phyloP scores from a whole-genome alignment of 2,113 vertebrate genomes.

The Anguilla rostrata region DNA sequence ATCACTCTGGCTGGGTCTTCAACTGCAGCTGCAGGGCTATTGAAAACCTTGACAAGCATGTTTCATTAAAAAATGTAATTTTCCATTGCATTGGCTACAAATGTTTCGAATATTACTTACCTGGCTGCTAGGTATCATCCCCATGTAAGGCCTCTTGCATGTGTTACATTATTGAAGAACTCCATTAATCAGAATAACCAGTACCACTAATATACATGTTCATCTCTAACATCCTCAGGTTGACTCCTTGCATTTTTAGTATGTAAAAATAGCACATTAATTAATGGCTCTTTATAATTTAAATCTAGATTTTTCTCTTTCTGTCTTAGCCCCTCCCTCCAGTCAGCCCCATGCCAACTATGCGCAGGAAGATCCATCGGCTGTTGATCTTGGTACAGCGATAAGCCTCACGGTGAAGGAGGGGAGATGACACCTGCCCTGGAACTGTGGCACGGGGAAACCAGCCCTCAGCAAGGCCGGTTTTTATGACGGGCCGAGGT shows the following conservation, averaged over 20 bases:
- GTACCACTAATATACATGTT: background rate
- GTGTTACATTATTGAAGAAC: background rate
- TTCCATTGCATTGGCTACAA: background rate
- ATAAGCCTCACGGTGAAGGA: background rate
- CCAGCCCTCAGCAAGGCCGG: background rate
- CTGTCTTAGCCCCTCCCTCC: background rate
- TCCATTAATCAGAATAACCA: background rate
- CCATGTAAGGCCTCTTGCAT: background rate
- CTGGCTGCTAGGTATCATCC: background rate
- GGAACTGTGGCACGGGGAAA: background rate
- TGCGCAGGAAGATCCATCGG: background rate
- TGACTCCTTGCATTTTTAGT: background rate
- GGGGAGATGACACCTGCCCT: background rate
- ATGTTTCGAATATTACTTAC: background rate
- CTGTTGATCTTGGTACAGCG: background rate
- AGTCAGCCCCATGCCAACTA: background rate
- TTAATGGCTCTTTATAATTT: background rate
- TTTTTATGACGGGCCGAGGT: background rate
- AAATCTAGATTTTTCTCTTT: background rate
- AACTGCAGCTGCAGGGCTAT: background rate
- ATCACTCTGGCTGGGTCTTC: background rate
- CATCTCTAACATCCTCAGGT: background rate
- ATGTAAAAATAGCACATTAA: constrained; percentile 3
- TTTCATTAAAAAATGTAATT: background rate
- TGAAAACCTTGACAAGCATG: background rate